These are phyloP conservation scores for Pelodiscus sinensis DNA, from an alignment of 2,113 vertebrate genomes.

Conservation along the genomic window DNA sequence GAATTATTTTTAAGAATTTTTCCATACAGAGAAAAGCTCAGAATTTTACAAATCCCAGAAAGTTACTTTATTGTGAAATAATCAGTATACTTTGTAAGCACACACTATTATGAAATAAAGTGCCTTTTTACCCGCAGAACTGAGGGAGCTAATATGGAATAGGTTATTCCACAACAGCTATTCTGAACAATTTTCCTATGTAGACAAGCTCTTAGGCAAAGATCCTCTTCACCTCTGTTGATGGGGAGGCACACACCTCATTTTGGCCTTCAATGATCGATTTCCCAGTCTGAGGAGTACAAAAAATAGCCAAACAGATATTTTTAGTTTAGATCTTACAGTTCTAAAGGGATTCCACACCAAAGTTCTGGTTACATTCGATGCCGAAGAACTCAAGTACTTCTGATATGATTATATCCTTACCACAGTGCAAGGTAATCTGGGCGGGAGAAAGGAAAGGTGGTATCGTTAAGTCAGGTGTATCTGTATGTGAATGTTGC, in stretches of 20 bases:
- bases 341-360: background rate
- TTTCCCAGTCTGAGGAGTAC: background rate
- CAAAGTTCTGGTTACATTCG: background rate
- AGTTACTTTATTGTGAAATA: background rate
- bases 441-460: background rate
- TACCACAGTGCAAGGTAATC: rapidly evolving
- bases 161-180: background rate
- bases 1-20: slow-evolving; percentile 1
- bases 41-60: background rate
- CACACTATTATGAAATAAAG: background rate
- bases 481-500: background rate
- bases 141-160: background rate
- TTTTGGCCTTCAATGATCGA: background rate
- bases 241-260: background rate
- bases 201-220: background rate
- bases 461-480: rapidly evolving
- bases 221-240: rapidly evolving
- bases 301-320: background rate
- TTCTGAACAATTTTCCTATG: background rate
- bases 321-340: background rate
- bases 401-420: background rate
- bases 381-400: background rate
- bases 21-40: background rate
- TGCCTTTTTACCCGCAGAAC: background rate
- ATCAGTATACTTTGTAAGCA: background rate